These are phyloP conservation scores for zebrafish (Danio rerio) DNA, from an alignment of 2,113 vertebrate genomes.

Conservation along the genomic window DNA sequence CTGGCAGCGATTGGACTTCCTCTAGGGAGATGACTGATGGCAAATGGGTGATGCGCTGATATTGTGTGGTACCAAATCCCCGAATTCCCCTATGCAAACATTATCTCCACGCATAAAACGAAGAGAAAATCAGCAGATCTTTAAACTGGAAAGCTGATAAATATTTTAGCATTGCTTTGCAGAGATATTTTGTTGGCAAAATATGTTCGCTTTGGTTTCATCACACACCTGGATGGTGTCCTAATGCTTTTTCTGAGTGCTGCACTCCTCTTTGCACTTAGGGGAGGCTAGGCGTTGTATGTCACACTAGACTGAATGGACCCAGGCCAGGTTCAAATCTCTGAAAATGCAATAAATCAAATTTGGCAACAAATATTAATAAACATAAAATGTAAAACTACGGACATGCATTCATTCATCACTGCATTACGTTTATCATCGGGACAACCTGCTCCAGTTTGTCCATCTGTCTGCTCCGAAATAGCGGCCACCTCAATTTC, in stretches of 20 bases:
- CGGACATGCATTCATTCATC: not conserved
- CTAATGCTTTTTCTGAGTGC: conserved; percentile 41
- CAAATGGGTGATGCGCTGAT: conserved; percentile 56
- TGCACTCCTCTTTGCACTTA: conserved; percentile 20
- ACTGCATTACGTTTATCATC: conserved; percentile 19
- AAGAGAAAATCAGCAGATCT: not conserved
- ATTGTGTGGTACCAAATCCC: conserved; percentile 42
- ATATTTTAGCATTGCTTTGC: conserved; percentile 16
- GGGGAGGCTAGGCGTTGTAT: conserved; percentile 25
- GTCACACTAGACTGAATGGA: not conserved
- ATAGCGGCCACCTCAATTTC: not conserved
- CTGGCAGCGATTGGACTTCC: conserved; percentile 65
- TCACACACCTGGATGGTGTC: conserved; percentile 33
- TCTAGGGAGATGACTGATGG: conserved; percentile 55
- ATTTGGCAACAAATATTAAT: conserved; percentile 6
- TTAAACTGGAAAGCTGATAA: conserved; percentile 8
- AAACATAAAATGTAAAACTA: conserved; percentile 11
- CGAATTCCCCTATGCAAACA: conserved; percentile 5
- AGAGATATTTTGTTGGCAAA: not conserved
- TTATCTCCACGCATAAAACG: not conserved
- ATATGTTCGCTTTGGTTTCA: conserved; percentile 6
- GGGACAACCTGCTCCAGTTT: not conserved
- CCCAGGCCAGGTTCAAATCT: conserved; percentile 41
- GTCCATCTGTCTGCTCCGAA: conserved; percentile 54
- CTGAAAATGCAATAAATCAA: conserved; percentile 38